phyloP scores from a whole-genome alignment of 2,113 vertebrate species.

The Oreochromis niloticus region DNA sequence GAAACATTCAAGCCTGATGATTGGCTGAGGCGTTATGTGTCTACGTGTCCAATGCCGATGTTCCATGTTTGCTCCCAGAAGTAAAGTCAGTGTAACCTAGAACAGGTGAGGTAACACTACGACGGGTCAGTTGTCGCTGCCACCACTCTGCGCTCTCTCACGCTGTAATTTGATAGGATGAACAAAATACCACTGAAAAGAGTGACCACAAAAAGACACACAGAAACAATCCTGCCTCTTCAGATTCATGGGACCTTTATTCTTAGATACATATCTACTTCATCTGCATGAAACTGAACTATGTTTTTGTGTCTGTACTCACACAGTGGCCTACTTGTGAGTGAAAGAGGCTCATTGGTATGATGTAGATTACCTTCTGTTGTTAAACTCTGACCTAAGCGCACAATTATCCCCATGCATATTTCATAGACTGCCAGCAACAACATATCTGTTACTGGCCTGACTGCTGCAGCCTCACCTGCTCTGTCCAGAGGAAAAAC shows the following conservation, averaged over 20 bases:
- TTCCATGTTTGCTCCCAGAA: not conserved
- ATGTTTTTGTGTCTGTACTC: not conserved
- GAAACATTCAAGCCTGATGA: not conserved
- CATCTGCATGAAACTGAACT: slow-evolving; percentile 15
- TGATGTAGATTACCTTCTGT: slow-evolving; percentile 53
- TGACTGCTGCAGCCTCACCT: not conserved
- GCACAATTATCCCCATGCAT: slow-evolving; percentile 67
- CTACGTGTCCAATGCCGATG: not conserved
- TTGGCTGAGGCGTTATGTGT: not conserved
- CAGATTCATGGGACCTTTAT: not conserved
- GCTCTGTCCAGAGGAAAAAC: not conserved
- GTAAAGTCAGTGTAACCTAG: not conserved
- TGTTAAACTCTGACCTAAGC: slow-evolving; percentile 58
- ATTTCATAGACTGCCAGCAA: slow-evolving; percentile 55
- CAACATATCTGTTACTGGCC: slow-evolving; percentile 64
- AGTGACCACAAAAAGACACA: not conserved
- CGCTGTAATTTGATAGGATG: slow-evolving; percentile 23
- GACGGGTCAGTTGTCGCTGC: not conserved
- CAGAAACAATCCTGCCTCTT: not conserved
- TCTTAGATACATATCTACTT: not conserved
- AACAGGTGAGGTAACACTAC: not conserved
- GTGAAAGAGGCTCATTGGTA: not conserved
- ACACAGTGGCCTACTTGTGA: not conserved
- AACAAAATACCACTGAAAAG: slow-evolving; percentile 17
- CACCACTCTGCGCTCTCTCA: not conserved